Evolutionary conservation across 2,797 vertebrate species (phyloP).

Genomic region (Rhynchotus rufescens): DNA sequence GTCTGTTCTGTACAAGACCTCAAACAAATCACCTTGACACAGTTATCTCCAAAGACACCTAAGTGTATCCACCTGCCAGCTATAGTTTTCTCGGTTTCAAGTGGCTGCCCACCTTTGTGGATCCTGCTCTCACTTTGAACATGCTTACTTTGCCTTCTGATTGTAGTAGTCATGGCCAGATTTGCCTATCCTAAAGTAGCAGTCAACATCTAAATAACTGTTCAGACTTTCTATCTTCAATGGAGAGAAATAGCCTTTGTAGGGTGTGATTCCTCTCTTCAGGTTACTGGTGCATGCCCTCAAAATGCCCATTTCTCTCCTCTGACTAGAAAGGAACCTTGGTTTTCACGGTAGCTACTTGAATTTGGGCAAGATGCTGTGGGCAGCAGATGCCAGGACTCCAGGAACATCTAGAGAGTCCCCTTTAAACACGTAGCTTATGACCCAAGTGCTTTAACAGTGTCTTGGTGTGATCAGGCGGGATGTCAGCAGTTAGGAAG

Average conservation of each 20-base stretch:
- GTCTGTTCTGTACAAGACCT: slow-evolving; percentile 33
- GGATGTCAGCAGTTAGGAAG: background rate
- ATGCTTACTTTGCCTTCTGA: background rate
- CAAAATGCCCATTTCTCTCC: background rate
- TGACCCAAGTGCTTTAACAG: background rate
- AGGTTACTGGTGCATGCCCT: background rate
- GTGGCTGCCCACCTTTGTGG: background rate
- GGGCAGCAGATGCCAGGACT: background rate
- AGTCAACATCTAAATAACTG: background rate
- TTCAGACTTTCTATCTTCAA: background rate
- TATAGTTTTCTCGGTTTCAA: background rate
- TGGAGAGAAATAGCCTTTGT: background rate
- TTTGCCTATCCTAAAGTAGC: background rate
- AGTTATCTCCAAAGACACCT: background rate
- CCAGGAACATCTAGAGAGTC: background rate
- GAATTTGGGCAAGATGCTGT: background rate
- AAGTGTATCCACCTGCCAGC: background rate
- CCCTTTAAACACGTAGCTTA: background rate
- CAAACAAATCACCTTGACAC: slow-evolving; percentile 55
- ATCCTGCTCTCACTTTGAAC: background rate
- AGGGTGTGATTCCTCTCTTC: background rate
- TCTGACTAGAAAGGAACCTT: background rate
- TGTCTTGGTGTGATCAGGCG: background rate
- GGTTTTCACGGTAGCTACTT: background rate
- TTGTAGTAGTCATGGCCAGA: background rate